Percentiles rank a stretch among this genome's conserved stretches.
These are phyloP conservation scores for Cheilosia variabilis DNA, from an alignment of 2,888 invertebrate species.

Conservation along the genomic window DNA sequence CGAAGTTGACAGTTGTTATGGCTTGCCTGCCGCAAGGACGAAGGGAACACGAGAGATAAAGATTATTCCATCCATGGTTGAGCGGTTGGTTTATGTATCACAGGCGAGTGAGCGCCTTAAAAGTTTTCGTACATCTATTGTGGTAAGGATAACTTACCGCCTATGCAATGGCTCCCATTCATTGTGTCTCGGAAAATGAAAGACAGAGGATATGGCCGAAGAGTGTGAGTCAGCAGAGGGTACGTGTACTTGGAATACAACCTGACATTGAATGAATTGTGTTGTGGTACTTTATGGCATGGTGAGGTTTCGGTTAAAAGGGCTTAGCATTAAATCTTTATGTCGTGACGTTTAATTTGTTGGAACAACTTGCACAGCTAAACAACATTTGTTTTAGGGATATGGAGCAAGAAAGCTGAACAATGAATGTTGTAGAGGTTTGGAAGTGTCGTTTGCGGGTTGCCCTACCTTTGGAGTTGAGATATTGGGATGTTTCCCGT, in stretches of 20 bases:
- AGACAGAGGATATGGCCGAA: neutral
- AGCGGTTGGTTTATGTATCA: conserved; percentile 55
- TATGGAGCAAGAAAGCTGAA: conserved; percentile 21
- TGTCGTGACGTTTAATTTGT: conserved; percentile 45
- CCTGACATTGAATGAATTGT: conserved; percentile 1
- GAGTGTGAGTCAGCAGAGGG: neutral
- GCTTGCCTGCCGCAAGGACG: neutral
- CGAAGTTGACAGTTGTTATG: conserved; percentile 7
- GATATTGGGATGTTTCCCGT: neutral
- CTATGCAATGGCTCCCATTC: neutral
- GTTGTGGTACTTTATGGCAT: neutral
- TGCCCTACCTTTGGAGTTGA: neutral
- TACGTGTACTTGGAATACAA: neutral
- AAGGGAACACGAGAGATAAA: neutral
- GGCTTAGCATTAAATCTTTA: conserved; percentile 4
- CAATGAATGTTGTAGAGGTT: conserved; percentile 5
- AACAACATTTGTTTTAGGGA: neutral
- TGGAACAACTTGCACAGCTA: conserved; percentile 21
- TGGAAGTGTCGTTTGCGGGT: conserved; percentile 36
- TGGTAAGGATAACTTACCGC: conserved; percentile 18
- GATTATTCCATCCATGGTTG: conserved; percentile 48
- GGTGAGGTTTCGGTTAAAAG: neutral
- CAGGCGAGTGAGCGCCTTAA: conserved; percentile 41
- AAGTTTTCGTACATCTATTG: conserved; percentile 15
- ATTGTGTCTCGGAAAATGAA: conserved; percentile 11